Conservation (phyloP, 2,113 vertebrate genomes). For the Sigmodon hispidus region DNA sequence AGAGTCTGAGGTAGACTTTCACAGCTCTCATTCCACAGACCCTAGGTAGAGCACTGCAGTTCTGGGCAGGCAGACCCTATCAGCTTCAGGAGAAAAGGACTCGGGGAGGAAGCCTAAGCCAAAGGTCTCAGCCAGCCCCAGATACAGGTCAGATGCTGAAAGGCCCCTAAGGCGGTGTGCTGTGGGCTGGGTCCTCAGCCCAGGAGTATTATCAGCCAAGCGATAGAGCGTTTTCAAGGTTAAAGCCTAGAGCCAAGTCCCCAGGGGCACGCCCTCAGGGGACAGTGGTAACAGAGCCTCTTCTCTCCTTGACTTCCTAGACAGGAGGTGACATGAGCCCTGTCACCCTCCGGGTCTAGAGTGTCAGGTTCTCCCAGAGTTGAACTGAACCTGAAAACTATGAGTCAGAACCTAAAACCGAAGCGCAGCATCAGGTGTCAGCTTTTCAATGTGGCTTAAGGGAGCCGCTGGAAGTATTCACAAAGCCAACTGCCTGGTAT, state of each 20-base stretch:
- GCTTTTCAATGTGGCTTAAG: not conserved
- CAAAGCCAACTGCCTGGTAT: not conserved
- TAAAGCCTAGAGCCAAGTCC: not conserved
- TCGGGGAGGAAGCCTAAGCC: not conserved
- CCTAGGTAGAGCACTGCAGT: not conserved
- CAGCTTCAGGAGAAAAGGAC: not conserved
- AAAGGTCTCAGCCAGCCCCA: not conserved
- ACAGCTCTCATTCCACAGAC: not conserved
- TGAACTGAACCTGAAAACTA: not conserved
- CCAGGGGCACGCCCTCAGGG: not conserved
- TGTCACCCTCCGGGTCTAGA: not conserved
- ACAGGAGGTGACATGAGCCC: not conserved
- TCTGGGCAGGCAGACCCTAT: not conserved
- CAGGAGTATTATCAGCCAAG: not conserved
- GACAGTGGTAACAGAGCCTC: not conserved
- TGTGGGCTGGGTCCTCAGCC: not conserved
- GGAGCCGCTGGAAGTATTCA: rapidly evolving
- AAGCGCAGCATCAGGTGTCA: rapidly evolving
- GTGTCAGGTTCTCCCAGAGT: not conserved
- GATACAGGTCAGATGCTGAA: not conserved
- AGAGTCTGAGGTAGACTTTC: not conserved
- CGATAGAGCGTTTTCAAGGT: too few relatives aligned
- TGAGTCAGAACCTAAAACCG: not conserved
- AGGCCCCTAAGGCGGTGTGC: not conserved
- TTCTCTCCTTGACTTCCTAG: not conserved